Evolutionary conservation across 2,113 vertebrate genomes (phyloP).

Genomic region (Sturnira hondurensis): DNA sequence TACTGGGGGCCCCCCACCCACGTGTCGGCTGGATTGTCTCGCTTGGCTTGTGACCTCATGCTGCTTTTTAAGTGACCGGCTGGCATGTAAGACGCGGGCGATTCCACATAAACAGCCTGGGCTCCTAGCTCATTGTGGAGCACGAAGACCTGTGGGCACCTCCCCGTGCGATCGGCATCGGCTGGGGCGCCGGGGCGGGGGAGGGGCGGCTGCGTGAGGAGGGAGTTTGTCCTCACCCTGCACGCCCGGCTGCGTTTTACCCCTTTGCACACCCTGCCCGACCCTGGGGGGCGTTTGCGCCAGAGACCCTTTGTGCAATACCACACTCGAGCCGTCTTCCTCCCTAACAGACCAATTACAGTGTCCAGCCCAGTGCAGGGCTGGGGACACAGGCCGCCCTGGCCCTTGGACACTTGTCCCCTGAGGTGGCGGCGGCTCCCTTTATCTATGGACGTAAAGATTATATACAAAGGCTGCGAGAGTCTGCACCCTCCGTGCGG

Average conservation of each 20-base stretch:
- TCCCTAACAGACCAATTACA: rapidly evolving
- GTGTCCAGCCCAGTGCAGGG: rapidly evolving
- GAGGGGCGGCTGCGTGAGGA: rapidly evolving
- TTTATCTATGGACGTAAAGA: conserved; percentile 52
- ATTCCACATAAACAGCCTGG: not conserved
- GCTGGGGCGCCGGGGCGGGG: rapidly evolving
- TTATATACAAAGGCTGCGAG: conserved; percentile 59
- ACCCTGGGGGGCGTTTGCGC: rapidly evolving
- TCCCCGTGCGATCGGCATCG: rapidly evolving
- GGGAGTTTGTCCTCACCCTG: rapidly evolving
- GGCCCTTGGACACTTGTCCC: not conserved
- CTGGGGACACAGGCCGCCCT: not conserved
- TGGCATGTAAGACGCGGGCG: not conserved
- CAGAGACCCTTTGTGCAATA: no score
- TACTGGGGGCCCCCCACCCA: rapidly evolving
- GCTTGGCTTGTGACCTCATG: not conserved
- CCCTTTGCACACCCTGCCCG: rapidly evolving
- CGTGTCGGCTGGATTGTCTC: rapidly evolving
- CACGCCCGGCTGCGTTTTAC: rapidly evolving
- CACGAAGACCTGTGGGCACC: not conserved
- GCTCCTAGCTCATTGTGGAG: not conserved
- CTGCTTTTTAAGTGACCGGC: no score
- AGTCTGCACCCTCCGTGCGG: conserved; percentile 34
- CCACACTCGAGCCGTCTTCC: rapidly evolving
- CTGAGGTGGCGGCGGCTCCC: not conserved